Conservation (phyloP, 2,113 vertebrate genomes). For the Rhegmatorhina hoffmannsi region DNA sequence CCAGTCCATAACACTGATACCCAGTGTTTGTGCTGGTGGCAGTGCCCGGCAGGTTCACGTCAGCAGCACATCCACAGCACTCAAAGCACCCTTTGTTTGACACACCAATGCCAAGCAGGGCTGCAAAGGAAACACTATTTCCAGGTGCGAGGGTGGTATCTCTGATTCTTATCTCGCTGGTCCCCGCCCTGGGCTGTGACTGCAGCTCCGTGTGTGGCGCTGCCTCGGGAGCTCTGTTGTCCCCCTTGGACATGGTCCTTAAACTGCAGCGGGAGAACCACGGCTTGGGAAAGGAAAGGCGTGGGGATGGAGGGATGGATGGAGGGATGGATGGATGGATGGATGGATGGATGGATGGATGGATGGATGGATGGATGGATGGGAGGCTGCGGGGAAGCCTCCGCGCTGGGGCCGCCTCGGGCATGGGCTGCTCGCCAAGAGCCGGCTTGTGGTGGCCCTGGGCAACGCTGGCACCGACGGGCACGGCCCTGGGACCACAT, state of each 20-base stretch:
- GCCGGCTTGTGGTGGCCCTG: background rate
- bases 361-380: background rate
- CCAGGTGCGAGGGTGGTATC: background rate
- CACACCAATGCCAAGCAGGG: background rate
- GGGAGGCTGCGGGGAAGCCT: background rate
- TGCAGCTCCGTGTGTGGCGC: rapidly evolving
- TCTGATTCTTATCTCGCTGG: background rate
- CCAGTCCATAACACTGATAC: background rate
- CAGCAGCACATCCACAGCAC: background rate
- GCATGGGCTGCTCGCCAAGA: rapidly evolving
- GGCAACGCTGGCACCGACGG: background rate
- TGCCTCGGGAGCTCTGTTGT: background rate
- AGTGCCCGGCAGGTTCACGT: background rate
- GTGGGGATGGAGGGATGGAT: background rate
- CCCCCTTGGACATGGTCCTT: background rate
- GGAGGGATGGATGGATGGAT: no score
- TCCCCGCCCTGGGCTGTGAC: rapidly evolving
- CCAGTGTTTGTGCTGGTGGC: background rate
- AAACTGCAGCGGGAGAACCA: rapidly evolving
- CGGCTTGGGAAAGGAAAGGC: rapidly evolving
- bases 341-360: background rate
- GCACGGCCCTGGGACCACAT: background rate
- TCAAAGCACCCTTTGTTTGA: background rate
- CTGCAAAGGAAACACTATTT: background rate
- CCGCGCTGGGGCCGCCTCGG: rapidly evolving